Conservation (phyloP, 2,888 invertebrate genomes). For the Synanthedon tipuliformis region DNA sequence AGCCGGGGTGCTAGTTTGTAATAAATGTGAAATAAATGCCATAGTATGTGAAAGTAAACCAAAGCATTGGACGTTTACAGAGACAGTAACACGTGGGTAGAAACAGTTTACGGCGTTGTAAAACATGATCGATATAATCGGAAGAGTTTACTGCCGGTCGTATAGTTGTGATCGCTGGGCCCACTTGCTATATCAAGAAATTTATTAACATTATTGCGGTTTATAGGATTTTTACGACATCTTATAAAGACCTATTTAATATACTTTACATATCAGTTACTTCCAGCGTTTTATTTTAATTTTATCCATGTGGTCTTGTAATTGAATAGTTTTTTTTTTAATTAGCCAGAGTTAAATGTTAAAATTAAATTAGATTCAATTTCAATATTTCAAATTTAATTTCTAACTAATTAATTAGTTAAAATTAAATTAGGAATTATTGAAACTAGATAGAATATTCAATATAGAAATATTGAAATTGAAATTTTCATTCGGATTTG, state of each 20-base stretch:
- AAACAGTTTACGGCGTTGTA: conserved; percentile 30
- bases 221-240: background rate
- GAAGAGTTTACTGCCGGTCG: conserved; percentile 24
- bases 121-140: conserved; percentile 26
- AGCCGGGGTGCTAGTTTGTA: no score
- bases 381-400: no score
- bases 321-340: no score
- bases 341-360: no score
- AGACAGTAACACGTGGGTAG: conserved; percentile 15
- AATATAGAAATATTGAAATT: no score
- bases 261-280: background rate
- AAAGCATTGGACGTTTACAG: background rate
- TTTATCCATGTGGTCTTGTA: no score
- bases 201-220: background rate
- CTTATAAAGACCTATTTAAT: background rate
- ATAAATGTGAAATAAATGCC: background rate
- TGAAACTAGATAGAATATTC: no score
- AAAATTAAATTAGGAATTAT: no score
- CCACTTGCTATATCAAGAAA: background rate
- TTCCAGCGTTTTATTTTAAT: background rate
- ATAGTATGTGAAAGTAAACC: background rate
- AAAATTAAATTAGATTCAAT: no score
- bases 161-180: conserved; percentile 6
- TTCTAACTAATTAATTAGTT: no score
- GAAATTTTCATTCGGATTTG: no score